Conservation (phyloP, 2,797 vertebrate species). For the Babyrousa celebensis region DNA sequence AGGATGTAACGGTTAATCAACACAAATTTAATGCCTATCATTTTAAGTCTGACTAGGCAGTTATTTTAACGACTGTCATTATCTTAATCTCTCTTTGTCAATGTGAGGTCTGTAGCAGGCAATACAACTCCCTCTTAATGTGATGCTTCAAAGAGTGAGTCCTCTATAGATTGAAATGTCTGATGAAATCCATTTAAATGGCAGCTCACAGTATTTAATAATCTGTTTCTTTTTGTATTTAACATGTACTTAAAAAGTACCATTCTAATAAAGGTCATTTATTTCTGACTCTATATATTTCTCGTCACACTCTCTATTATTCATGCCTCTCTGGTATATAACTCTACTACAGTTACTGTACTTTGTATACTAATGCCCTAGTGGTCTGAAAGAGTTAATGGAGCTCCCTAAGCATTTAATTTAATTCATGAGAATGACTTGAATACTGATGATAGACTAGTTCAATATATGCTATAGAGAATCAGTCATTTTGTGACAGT, state of each 20-base stretch:
- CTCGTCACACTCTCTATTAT: neutral
- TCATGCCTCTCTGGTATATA: neutral
- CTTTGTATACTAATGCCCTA: neutral
- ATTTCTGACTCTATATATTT: neutral
- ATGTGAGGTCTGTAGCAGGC: conserved; percentile 61
- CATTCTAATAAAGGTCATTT: conserved; percentile 29
- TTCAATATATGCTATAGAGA: conserved; percentile 58
- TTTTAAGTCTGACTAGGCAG: conserved; percentile 70
- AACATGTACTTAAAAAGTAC: conserved; percentile 2
- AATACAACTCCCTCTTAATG: conserved; percentile 44
- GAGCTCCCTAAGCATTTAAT: conserved; percentile 54
- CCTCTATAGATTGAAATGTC: conserved; percentile 57
- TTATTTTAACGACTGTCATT: conserved; percentile 76
- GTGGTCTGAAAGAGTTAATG: conserved; percentile 73
- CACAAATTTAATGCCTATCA: conserved; percentile 65
- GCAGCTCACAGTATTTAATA: conserved; percentile 55
- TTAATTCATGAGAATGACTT: conserved; percentile 62
- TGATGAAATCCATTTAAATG: conserved; percentile 42
- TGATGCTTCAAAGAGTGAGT: conserved; percentile 52
- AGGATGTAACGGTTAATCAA: conserved; percentile 65
- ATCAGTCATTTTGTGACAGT: conserved; percentile 75
- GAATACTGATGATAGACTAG: conserved; percentile 52
- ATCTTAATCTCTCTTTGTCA: conserved; percentile 65
- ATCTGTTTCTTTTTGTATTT: conserved; percentile 71
- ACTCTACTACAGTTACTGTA: neutral